Percentiles rank a stretch among this genome's conserved stretches.
Conservation (phyloP, 2,113 vertebrate species). For the Gymnarchus niloticus region DNA sequence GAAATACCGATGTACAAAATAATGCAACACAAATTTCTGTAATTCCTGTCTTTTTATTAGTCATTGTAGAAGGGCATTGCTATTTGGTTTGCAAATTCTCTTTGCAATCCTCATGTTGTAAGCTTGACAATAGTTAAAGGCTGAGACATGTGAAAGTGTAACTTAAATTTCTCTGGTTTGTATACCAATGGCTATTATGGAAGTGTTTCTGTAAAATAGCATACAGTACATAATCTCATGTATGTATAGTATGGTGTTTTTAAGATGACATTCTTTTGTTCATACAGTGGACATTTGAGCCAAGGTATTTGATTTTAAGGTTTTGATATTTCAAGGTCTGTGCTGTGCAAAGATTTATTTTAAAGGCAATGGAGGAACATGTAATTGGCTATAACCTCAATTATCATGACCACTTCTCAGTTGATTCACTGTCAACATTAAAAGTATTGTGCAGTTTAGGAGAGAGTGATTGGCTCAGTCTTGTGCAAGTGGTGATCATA, state of each 20-base stretch:
- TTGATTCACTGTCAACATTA: neutral
- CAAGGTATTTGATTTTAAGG: neutral
- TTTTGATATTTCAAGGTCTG: neutral
- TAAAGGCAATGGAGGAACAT: neutral
- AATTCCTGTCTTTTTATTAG: neutral
- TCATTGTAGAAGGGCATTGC: neutral
- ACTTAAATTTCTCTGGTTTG: neutral
- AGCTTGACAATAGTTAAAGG: neutral
- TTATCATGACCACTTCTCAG: neutral
- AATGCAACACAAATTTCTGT: neutral
- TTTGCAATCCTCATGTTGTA: neutral
- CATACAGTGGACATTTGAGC: neutral
- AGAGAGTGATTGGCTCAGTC: too few relatives aligned
- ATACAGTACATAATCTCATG: neutral
- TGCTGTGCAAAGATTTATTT: neutral
- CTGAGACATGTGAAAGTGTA: neutral
- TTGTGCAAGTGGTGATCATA: slow-evolving; percentile 1
- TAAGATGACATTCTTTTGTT: neutral
- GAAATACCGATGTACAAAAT: neutral
- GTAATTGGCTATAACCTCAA: neutral
- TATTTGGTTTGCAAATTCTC: neutral
- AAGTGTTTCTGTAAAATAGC: neutral
- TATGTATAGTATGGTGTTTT: neutral
- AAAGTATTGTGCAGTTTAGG: neutral
- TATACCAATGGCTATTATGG: neutral